Evolutionary conservation across 2,113 vertebrate genomes (phyloP).

Genomic region (Paradoxurus hermaphroditus): DNA sequence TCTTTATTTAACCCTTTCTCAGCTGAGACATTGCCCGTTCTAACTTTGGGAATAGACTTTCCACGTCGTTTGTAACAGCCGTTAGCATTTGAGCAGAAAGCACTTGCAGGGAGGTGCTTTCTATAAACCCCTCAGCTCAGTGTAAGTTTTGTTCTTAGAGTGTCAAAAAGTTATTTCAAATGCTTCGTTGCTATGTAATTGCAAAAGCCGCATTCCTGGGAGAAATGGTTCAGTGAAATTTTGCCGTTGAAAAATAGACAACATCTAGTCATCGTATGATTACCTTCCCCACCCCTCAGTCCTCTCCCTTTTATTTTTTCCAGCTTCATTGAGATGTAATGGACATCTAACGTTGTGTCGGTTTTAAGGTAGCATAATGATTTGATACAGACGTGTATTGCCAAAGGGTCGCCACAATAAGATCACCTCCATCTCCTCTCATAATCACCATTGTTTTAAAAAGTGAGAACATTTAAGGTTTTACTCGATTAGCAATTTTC

Average conservation of each 20-base stretch:
- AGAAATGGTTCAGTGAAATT: constrained; percentile 81
- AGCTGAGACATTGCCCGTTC: background rate
- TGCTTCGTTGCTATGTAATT: constrained; percentile 81
- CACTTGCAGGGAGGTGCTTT: constrained; percentile 71
- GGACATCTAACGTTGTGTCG: background rate
- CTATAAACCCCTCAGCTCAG: constrained; percentile 57
- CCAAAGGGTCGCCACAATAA: background rate
- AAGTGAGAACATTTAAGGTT: background rate
- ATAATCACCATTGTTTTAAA: background rate
- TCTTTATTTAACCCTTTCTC: constrained; percentile 52
- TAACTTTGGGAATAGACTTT: background rate
- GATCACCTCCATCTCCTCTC: background rate
- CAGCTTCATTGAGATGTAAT: background rate
- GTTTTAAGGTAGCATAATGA: background rate
- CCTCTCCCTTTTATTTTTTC: background rate
- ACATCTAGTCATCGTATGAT: constrained; percentile 71
- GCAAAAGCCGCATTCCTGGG: constrained; percentile 70
- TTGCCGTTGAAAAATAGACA: constrained; percentile 79
- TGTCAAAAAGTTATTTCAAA: constrained; percentile 80
- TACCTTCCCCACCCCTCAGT: constrained; percentile 41
- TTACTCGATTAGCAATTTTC: background rate
- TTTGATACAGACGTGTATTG: background rate
- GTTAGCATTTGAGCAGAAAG: constrained; percentile 76
- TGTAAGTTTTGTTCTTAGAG: constrained; percentile 61
- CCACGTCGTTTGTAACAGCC: constrained; percentile 47